Conservation (phyloP, 1,140 invertebrate genomes). For the Argopecten irradians region DNA sequence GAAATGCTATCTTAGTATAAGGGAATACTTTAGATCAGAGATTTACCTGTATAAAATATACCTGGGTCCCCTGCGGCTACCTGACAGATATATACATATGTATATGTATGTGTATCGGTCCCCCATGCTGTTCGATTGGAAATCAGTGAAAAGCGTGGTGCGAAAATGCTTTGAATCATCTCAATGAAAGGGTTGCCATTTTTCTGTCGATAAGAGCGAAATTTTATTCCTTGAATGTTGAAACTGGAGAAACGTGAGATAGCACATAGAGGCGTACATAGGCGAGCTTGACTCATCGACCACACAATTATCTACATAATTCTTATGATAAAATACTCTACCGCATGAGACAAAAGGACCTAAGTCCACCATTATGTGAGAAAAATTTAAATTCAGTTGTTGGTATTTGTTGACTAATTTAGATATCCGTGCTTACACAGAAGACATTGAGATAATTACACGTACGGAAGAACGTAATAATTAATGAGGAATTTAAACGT, state of each 20-base stretch:
- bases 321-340: too few species aligned
- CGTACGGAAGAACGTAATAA: too few species aligned
- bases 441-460: too few species aligned
- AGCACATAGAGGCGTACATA: neutral
- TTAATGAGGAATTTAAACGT: too few species aligned
- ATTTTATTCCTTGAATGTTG: neutral
- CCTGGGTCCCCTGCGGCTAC: neutral
- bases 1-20: neutral
- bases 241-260: neutral
- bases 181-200: neutral
- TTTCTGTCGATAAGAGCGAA: neutral
- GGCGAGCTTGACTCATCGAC: neutral
- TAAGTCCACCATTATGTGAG: too few species aligned
- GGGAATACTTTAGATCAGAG: neutral
- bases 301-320: neutral
- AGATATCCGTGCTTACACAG: neutral
- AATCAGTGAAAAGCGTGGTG: neutral
- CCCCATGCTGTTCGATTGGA: neutral
- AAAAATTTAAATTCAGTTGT: neutral
- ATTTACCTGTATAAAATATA: neutral
- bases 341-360: neutral
- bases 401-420: neutral
- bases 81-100: neutral
- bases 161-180: neutral
- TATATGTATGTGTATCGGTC: neutral